These are phyloP conservation scores for Spilogale gracilis DNA, from an alignment of 2,113 vertebrate species.

Conservation along the genomic window DNA sequence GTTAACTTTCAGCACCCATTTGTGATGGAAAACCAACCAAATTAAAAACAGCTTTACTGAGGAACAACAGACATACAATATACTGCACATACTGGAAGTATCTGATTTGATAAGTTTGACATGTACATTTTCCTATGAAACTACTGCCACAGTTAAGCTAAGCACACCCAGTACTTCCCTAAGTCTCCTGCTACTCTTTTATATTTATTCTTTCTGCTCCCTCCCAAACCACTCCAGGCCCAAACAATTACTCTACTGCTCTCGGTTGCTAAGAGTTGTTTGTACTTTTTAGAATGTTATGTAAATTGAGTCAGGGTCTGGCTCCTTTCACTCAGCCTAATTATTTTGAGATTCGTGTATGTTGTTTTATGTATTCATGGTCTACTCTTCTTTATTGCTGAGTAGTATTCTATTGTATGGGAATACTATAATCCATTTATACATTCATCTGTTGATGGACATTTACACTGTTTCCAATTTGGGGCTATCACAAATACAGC, in stretches of 20 bases:
- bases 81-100: not conserved
- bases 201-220: not conserved
- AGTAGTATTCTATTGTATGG: not conserved
- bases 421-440: not conserved
- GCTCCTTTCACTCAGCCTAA: not conserved
- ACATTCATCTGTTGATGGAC: not conserved
- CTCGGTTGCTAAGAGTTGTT: not conserved
- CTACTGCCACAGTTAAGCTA: not conserved
- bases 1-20: not conserved
- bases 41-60: not conserved
- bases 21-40: not conserved
- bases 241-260: not conserved
- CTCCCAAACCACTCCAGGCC: not conserved
- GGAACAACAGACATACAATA: not conserved
- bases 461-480: not conserved
- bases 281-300: not conserved
- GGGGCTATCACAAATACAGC: not conserved
- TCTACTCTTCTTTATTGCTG: not conserved
- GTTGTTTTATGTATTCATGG: not conserved
- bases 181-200: not conserved
- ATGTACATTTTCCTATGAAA: not conserved
- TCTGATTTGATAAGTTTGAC: not conserved
- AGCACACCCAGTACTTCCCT: not conserved
- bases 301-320: not conserved
- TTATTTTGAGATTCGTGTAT: not conserved